A percentile compares a stretch with the other conserved stretches of the same genome.
phyloP scores from a whole-genome alignment of 2,888 invertebrate species.

The Heliconius sara region DNA sequence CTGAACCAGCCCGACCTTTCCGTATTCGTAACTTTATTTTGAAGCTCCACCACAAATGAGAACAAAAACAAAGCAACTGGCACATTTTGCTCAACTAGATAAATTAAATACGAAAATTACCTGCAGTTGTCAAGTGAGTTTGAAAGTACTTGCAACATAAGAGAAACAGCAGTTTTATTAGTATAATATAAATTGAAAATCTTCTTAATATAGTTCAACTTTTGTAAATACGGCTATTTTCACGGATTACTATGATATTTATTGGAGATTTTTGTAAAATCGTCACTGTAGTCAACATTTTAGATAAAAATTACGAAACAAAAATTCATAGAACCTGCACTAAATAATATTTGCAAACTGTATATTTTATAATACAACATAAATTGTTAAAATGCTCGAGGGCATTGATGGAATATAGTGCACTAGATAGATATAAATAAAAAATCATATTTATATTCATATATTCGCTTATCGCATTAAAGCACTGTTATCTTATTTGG shows the following conservation, averaged over 20 bases:
- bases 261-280: not conserved
- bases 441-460: conserved; percentile 3
- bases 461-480: not conserved
- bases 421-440: not conserved
- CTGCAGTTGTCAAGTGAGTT: conserved; percentile 14
- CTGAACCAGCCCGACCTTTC: conserved; percentile 65
- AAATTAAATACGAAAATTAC: conserved; percentile 17
- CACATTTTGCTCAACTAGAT: conserved; percentile 10
- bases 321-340: not conserved
- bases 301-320: not conserved
- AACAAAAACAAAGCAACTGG: conserved; percentile 33
- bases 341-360: not conserved
- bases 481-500: not conserved
- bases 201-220: not conserved
- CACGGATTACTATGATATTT: not conserved
- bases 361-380: not conserved
- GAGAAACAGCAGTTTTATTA: not conserved
- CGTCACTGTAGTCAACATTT: not conserved
- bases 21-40: conserved; percentile 51
- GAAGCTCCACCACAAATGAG: conserved; percentile 48
- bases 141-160: not conserved
- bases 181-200: not conserved
- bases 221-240: not conserved
- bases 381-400: not conserved
- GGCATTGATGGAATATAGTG: not conserved